Evolutionary conservation across 2,888 invertebrate species (phyloP).

Genomic region (Dichetophora obliterata): DNA sequence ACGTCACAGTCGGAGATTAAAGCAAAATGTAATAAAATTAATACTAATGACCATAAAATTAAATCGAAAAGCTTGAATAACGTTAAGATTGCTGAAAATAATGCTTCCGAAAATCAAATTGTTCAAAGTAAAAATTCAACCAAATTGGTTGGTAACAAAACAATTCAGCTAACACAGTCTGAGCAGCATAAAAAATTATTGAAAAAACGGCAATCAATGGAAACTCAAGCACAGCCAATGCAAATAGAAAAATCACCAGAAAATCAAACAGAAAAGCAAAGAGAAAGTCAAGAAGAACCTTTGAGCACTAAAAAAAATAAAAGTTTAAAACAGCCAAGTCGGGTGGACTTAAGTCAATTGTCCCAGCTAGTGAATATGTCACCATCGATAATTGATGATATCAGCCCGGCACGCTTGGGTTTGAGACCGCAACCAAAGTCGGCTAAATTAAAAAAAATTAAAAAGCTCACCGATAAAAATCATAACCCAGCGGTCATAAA

Average conservation of each 20-base stretch:
- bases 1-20: constrained; percentile 1
- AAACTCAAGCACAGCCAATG: not conserved
- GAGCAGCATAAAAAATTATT: too few relatives aligned
- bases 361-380: not conserved
- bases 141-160: too few relatives aligned
- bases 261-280: not conserved
- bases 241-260: not conserved
- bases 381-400: not conserved
- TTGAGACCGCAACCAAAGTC: constrained; percentile 34
- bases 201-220: not conserved
- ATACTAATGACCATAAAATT: too few relatives aligned
- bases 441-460: constrained; percentile 12
- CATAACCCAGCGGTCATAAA: not conserved
- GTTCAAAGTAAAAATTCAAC: too few relatives aligned
- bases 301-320: not conserved
- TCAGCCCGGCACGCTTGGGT: constrained; percentile 12
- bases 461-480: not conserved
- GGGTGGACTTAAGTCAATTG: not conserved
- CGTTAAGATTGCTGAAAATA: too few relatives aligned
- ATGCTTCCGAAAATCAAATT: too few relatives aligned
- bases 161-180: too few relatives aligned
- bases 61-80: too few relatives aligned
- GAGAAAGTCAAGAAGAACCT: too few relatives aligned
- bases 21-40: not conserved
- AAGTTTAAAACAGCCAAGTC: not conserved